Conservation (phyloP, 2,888 invertebrate species). For the Pollenia angustigena region DNA sequence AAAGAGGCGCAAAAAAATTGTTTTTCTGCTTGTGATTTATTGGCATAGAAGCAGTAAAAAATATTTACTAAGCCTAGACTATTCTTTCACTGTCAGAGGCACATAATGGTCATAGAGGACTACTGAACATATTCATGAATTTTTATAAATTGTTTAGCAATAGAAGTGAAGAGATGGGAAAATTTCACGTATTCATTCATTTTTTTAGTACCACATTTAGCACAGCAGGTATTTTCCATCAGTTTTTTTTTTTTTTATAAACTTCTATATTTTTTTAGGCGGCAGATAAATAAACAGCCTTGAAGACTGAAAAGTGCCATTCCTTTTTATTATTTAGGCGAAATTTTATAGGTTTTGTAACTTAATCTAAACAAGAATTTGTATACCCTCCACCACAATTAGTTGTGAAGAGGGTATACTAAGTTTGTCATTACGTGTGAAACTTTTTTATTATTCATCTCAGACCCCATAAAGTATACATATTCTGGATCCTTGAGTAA, state of each 20-base stretch:
- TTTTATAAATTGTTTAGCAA: slow-evolving; percentile 64
- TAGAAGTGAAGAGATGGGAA: slow-evolving; percentile 29
- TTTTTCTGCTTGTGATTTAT: slow-evolving; percentile 70
- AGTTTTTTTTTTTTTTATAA: not conserved
- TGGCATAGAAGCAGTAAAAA: slow-evolving; percentile 70
- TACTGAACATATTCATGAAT: slow-evolving; percentile 67
- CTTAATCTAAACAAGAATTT: no score
- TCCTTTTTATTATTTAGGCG: not conserved
- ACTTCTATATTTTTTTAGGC: not conserved
- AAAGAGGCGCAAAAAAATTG: slow-evolving; percentile 49
- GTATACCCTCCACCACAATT: no score
- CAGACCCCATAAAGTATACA: no score
- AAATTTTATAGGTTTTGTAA: not conserved
- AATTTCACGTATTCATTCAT: slow-evolving; percentile 21
- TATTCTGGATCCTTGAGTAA: no score
- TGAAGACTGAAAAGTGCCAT: not conserved
- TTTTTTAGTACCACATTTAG: slow-evolving; percentile 11
- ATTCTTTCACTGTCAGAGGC: not conserved
- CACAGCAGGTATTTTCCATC: slow-evolving; percentile 46
- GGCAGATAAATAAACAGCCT: not conserved
- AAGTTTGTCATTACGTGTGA: no score
- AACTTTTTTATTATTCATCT: no score
- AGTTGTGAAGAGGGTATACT: no score
- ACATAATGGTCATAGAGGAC: not conserved
- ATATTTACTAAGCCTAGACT: slow-evolving; percentile 65